phyloP scores from a whole-genome alignment of 2,888 invertebrate genomes.

The Chrysolina oricalcia region DNA sequence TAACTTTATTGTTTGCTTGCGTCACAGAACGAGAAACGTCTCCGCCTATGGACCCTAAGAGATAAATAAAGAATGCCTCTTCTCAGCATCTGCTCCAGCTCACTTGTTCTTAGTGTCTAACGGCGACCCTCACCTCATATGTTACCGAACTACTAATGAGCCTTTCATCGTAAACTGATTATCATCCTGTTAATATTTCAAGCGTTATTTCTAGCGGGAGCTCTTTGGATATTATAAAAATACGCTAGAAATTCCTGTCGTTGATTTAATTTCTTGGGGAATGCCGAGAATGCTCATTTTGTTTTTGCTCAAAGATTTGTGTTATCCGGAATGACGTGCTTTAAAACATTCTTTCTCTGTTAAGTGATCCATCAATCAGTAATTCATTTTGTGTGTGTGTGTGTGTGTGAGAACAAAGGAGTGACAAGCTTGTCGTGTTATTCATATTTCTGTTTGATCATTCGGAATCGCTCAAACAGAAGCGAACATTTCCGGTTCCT shows the following conservation, averaged over 20 bases:
- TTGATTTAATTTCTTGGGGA: conserved; percentile 5
- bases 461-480: neutral
- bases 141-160: conserved; percentile 22
- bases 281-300: neutral
- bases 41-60: neutral
- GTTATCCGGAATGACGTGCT: neutral
- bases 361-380: neutral
- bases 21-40: no score
- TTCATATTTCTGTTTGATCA: conserved; percentile 6
- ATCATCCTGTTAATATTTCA: conserved; percentile 22
- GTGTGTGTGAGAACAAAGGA: conserved; percentile 1
- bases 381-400: neutral
- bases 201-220: conserved; percentile 15
- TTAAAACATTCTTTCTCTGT: neutral
- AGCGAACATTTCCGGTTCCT: neutral
- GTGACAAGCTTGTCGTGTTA: neutral
- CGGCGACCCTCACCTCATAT: conserved; percentile 19
- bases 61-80: conserved; percentile 29
- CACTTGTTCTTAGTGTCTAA: conserved; percentile 21
- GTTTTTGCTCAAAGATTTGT: neutral
- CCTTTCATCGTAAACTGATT: conserved; percentile 26
- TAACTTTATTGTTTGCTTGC: no score
- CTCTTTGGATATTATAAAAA: conserved; percentile 11
- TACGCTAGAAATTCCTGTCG: conserved; percentile 2
- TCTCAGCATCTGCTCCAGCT: conserved; percentile 26